A percentile compares a stretch with the other conserved stretches of the same genome.
phyloP scores from a whole-genome alignment of 2,113 vertebrate genomes.

The Brachyistius frenatus region DNA sequence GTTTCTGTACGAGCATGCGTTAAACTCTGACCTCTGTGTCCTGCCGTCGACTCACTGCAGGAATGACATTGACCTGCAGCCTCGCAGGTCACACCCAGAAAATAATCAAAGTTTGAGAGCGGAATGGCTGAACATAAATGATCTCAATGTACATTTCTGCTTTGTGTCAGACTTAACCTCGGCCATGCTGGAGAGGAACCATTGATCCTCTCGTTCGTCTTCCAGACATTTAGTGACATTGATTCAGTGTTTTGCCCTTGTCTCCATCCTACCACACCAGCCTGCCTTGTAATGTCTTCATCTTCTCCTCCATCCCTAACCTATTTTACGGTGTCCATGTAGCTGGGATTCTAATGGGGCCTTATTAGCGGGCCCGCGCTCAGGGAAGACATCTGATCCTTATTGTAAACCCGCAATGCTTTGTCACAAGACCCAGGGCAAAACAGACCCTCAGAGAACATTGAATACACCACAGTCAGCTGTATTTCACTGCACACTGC shows the following conservation, averaged over 20 bases:
- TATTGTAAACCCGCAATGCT: slow-evolving; percentile 30
- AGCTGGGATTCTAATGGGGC: slow-evolving; percentile 47
- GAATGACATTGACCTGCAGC: slow-evolving; percentile 56
- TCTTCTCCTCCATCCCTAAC: slow-evolving; percentile 24
- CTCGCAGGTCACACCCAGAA: slow-evolving; percentile 24
- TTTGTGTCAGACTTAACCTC: slow-evolving; percentile 47
- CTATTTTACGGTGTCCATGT: slow-evolving; percentile 34
- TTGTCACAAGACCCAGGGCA: neutral
- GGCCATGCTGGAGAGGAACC: slow-evolving; percentile 19
- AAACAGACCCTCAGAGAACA: slow-evolving; percentile 16
- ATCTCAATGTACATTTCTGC: slow-evolving; percentile 39
- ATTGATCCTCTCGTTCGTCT: slow-evolving; percentile 57
- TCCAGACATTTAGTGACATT: slow-evolving; percentile 61
- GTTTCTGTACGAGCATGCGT: neutral
- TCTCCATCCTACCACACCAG: slow-evolving; percentile 37
- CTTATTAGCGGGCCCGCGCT: slow-evolving; percentile 40
- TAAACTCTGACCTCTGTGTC: neutral
- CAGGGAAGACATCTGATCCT: slow-evolving; percentile 62
- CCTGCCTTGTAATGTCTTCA: slow-evolving; percentile 46
- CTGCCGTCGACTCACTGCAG: neutral
- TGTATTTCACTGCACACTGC: neutral
- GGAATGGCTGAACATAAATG: slow-evolving; percentile 50
- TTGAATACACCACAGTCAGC: neutral
- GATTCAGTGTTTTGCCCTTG: slow-evolving; percentile 56
- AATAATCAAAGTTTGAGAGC: slow-evolving; percentile 33